A percentile compares a stretch with the other conserved stretches of the same genome.
Conservation (phyloP, 2,797 vertebrate species). For the Semaprochilodus insignis region DNA sequence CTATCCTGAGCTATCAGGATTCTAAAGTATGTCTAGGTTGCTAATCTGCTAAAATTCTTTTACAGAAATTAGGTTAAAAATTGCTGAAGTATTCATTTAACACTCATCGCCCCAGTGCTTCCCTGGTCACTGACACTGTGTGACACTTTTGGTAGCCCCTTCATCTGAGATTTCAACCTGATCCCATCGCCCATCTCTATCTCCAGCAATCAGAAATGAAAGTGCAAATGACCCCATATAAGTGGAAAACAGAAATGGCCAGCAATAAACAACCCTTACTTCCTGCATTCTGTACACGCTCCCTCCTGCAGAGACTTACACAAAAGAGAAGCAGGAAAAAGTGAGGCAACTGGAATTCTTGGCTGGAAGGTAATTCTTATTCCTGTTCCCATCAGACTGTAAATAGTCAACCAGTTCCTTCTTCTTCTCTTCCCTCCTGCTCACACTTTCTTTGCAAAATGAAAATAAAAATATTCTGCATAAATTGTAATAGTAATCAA, state of each 20-base stretch:
- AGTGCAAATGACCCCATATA: not conserved
- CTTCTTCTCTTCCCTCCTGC: conserved; percentile 56
- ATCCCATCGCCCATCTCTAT: not conserved
- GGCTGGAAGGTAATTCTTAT: conserved; percentile 67
- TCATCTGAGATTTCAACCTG: not conserved
- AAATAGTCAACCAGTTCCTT: conserved; percentile 62
- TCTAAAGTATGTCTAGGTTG: no score
- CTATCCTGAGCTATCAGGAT: no score
- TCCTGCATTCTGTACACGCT: not conserved
- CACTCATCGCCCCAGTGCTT: not conserved
- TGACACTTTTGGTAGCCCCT: not conserved
- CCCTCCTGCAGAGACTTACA: not conserved
- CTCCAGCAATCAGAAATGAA: not conserved
- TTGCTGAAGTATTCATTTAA: not conserved
- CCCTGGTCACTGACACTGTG: not conserved
- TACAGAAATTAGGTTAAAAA: not conserved
- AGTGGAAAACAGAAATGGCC: not conserved
- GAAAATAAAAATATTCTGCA: not conserved
- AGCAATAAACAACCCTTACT: not conserved
- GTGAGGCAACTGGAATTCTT: conserved; percentile 71
- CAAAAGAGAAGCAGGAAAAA: conserved; percentile 34
- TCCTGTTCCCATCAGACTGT: conserved; percentile 64
- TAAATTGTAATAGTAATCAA: conserved; percentile 28
- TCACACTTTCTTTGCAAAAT: conserved; percentile 43
- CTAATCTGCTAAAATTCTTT: not conserved